A percentile compares a stretch with the other conserved stretches of the same genome.
Conservation (phyloP, 35 echinoderm and acorn worm species). For the Ophioderma brevispina region DNA sequence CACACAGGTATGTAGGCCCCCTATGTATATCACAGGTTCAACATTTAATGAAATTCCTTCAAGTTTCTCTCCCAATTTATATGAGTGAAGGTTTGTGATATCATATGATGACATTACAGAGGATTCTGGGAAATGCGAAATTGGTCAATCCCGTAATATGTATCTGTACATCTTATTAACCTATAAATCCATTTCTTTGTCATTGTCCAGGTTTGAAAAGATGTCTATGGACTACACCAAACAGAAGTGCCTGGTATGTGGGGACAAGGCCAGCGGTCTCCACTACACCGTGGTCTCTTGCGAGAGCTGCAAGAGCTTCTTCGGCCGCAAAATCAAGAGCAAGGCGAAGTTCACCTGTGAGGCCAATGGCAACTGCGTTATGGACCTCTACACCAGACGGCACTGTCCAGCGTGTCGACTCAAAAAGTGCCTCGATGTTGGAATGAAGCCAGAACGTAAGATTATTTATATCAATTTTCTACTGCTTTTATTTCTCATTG, state of each 20-base stretch:
- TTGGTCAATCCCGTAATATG: no score
- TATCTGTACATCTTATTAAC: no score
- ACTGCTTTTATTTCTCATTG: no score
- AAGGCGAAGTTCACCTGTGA: slow-evolving; percentile 98
- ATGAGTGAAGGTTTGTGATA: no score
- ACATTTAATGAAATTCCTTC: no score
- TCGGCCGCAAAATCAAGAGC: slow-evolving; percentile 99
- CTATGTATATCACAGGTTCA: no score
- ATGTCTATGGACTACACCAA: slow-evolving; percentile 99
- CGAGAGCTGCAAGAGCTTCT: slow-evolving; percentile 99
- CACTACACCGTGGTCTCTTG: slow-evolving; percentile 98
- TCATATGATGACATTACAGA: no score
- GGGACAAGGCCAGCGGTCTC: slow-evolving; percentile 98
- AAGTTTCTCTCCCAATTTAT: no score
- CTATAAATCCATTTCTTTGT: slow-evolving; percentile 18
- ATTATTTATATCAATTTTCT: background rate
- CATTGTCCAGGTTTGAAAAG: slow-evolving; percentile 89
- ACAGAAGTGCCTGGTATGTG: slow-evolving; percentile 98
- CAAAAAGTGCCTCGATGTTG: slow-evolving; percentile 98
- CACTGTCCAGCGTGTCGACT: slow-evolving; percentile 96
- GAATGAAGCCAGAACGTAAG: slow-evolving; percentile 99
- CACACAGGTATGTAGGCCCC: no score
- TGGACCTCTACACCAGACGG: slow-evolving; percentile 97
- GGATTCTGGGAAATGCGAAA: no score
- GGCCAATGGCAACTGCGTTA: slow-evolving; percentile 98